Conservation (phyloP, 2,113 vertebrate genomes). For the Plestiodon gilberti region DNA sequence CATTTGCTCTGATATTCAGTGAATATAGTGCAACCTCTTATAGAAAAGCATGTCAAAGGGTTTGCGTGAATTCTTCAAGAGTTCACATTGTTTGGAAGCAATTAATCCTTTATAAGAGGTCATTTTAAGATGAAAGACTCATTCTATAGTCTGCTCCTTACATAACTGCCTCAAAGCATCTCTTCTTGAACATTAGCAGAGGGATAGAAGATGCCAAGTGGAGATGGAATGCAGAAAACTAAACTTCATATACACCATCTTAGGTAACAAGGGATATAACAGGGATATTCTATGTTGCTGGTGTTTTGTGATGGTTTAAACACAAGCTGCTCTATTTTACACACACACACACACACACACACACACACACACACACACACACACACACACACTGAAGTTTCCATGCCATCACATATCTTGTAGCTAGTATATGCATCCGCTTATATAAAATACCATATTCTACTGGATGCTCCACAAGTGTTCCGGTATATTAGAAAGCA, state of each 20-base stretch:
- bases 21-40: constrained; percentile 48
- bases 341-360: no score
- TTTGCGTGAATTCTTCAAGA: constrained; percentile 31
- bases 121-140: neutral
- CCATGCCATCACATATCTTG: neutral
- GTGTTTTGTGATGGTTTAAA: neutral
- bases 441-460: neutral
- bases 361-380: no score
- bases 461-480: neutral
- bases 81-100: constrained; percentile 10
- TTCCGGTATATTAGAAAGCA: neutral
- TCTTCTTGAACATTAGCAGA: constrained; percentile 13
- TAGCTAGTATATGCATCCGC: neutral
- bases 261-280: neutral
- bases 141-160: neutral
- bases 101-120: constrained; percentile 48
- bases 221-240: neutral
- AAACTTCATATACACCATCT: accelerated
- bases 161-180: neutral
- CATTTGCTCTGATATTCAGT: constrained; percentile 55
- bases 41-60: constrained; percentile 50
- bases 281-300: neutral
- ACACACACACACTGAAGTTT: neutral
- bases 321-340: neutral
- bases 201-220: neutral